Percentiles rank a stretch among this genome's conserved stretches.
Evolutionary conservation across 1,140 invertebrate genomes (phyloP).

Genomic region (Paralvinella palmiformis): DNA sequence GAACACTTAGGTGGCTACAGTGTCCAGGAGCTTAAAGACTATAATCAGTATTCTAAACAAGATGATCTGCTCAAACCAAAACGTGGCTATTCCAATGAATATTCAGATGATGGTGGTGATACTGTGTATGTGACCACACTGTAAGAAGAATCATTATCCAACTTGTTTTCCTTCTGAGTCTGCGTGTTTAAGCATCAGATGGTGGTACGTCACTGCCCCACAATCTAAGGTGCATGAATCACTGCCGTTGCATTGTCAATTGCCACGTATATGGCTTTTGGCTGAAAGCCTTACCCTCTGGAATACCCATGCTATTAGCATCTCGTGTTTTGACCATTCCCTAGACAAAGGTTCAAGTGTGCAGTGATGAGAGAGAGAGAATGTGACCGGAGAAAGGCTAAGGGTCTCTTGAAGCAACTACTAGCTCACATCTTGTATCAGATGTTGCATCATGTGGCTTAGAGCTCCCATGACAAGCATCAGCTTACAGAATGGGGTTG

Average conservation of each 20-base stretch:
- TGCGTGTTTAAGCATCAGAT: background rate
- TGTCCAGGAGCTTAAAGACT: conserved; percentile 37
- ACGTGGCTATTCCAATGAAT: conserved; percentile 10
- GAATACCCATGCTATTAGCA: background rate
- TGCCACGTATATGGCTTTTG: background rate
- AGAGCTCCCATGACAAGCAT: no score
- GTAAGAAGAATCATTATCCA: conserved; percentile 25
- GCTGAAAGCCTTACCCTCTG: background rate
- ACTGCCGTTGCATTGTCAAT: background rate
- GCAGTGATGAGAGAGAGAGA: no score
- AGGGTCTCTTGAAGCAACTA: no score
- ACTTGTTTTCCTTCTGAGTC: background rate
- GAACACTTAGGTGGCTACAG: conserved; percentile 35
- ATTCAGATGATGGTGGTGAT: conserved; percentile 26
- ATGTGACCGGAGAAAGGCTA: no score
- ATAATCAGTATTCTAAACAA: conserved; percentile 34
- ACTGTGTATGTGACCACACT: conserved; percentile 37
- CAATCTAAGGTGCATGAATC: background rate
- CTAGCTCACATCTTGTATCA: no score
- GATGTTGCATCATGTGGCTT: no score
- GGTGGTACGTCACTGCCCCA: background rate
- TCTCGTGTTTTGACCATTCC: background rate
- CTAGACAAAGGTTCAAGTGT: no score
- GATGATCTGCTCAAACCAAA: background rate
- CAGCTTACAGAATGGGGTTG: no score